Evolutionary conservation across 2,888 invertebrate genomes (phyloP).

Genomic region (Amphipoea oculea): DNA sequence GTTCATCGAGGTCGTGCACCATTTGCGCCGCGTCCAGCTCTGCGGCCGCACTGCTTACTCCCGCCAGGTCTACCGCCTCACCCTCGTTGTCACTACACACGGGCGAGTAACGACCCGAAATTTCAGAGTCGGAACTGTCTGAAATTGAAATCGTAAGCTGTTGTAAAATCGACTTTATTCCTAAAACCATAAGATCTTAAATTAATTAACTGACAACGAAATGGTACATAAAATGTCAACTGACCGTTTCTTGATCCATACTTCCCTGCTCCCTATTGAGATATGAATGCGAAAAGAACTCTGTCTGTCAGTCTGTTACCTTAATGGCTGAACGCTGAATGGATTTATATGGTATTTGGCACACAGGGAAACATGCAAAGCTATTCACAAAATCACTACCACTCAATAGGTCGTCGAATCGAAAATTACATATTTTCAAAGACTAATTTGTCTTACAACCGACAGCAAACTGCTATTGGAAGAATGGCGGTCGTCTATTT

Average conservation of each 20-base stretch:
- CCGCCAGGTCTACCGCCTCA: constrained; percentile 71
- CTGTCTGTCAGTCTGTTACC: not conserved
- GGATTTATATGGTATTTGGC: not conserved
- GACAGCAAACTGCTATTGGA: not conserved
- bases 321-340: not conserved
- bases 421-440: not conserved
- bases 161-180: not conserved
- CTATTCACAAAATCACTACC: not conserved
- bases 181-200: not conserved
- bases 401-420: not conserved
- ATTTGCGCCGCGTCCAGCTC: constrained; percentile 81
- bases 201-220: not conserved
- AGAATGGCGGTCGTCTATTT: not conserved
- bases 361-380: not conserved
- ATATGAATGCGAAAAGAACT: not conserved
- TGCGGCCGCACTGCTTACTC: constrained; percentile 56
- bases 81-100: constrained; percentile 90
- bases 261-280: not conserved
- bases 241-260: not conserved
- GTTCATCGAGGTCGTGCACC: constrained; percentile 84
- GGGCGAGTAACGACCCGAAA: constrained; percentile 92
- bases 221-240: not conserved
- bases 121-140: constrained; percentile 90
- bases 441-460: not conserved
- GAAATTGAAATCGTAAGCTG: constrained; percentile 36